These are phyloP conservation scores for Gambusia affinis DNA, from an alignment of 2,113 vertebrate species.

Conservation along the genomic window DNA sequence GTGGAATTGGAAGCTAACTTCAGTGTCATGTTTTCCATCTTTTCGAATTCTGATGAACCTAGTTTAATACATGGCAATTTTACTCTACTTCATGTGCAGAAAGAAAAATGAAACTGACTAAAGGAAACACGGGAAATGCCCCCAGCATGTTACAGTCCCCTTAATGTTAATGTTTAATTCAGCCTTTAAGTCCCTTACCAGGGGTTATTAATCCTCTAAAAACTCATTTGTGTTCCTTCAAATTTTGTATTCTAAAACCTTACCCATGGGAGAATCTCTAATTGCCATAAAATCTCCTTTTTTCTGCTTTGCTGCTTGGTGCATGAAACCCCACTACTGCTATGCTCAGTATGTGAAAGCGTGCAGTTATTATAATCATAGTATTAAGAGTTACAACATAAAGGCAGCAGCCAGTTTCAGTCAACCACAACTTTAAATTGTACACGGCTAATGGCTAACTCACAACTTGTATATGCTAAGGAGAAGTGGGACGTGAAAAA, in stretches of 20 bases:
- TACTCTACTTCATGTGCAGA: not conserved
- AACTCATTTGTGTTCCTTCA: not conserved
- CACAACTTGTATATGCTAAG: no score
- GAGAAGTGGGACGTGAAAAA: no score
- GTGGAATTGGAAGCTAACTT: no score
- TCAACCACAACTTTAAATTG: no score
- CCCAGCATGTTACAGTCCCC: not conserved
- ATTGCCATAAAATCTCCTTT: not conserved
- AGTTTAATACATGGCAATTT: not conserved
- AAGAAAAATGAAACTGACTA: not conserved
- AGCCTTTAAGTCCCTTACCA: not conserved
- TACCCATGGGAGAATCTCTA: no score
- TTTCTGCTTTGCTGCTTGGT: not conserved
- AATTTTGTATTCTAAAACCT: not conserved
- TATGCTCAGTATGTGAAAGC: not conserved
- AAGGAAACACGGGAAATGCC: not conserved
- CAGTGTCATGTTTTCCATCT: no score
- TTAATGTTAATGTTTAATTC: not conserved
- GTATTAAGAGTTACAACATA: not conserved
- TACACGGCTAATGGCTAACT: no score
- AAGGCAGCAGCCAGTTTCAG: not conserved
- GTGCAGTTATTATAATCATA: not conserved
- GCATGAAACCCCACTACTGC: no score
- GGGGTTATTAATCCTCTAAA: not conserved
- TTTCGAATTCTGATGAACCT: no score